Percentiles rank a stretch among this genome's conserved stretches.
Conservation (phyloP, 2,797 vertebrate genomes). For the Tokudaia tokunoshimensis region DNA sequence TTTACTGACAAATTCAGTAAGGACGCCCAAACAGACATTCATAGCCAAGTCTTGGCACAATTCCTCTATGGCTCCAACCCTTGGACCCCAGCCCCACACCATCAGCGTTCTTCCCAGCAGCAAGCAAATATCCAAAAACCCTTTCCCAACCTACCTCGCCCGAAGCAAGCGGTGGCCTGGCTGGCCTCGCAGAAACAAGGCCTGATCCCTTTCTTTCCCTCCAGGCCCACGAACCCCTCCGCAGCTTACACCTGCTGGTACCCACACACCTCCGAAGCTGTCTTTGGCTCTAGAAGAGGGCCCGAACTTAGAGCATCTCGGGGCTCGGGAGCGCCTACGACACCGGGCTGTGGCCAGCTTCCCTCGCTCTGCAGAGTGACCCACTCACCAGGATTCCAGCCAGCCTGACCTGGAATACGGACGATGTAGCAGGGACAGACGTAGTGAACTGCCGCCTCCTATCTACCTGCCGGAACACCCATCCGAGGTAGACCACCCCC, state of each 20-base stretch:
- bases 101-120: rapidly evolving
- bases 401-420: background rate
- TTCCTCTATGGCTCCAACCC: background rate
- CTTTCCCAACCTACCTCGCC: background rate
- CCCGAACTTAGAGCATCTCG: background rate
- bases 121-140: background rate
- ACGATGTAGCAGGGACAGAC: background rate
- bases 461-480: background rate
- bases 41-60: background rate
- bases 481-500: background rate
- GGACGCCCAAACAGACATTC: background rate
- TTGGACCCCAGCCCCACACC: background rate
- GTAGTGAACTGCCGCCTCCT: background rate
- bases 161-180: background rate
- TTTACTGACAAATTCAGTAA: background rate
- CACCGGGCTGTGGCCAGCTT: background rate
- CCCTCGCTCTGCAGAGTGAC: rapidly evolving
- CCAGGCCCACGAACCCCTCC: background rate
- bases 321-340: rapidly evolving
- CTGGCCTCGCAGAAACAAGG: background rate
- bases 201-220: background rate
- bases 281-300: background rate
- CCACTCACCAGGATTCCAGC: background rate
- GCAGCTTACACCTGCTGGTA: background rate
- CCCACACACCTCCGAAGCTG: background rate